Evolutionary conservation across 2,797 vertebrate species (phyloP), one percentile per base, ranked within the genome.

Genomic region (Jordanella pulchra): DNA sequence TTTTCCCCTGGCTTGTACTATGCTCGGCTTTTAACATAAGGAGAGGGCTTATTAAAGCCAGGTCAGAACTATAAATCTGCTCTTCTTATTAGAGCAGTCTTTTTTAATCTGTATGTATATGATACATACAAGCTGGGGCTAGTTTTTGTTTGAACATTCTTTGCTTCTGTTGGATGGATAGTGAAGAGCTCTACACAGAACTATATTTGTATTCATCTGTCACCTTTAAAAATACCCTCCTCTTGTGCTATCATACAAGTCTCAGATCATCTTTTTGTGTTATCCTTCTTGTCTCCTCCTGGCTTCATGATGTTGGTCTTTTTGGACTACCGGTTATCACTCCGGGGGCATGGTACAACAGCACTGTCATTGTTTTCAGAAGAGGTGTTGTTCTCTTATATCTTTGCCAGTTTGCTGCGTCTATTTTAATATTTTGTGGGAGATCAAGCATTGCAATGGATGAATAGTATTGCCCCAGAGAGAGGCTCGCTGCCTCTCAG

Each of bases 391-490:
- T 66, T 82, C 84, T 86, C 72, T 79, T 42, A 64, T 76, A 54
- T 64, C 50, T 17, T 85, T 84, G 77, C 80, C 89, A 80, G 80
- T 89, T 87, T 82, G 77, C 75, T 88, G 78, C 78, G 69, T 75
- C 72, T 54, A 75, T 79, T 88, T 86, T 82, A 71, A 72, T 72
- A 82, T 88, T 80, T 83, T 81, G 73, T 77, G 79, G 86, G 83
- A 81, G 82, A 90, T 87, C 86, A 90, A 84, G 83, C 83, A 75
- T 82, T 76, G 80, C 82, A 84, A 77, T 75, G 74, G 72, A 75
- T 82, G 83, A 86, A 87, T 84, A 84, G 76, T 84, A 76, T 87
- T 90, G 79, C 80, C 79, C 86, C 65, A 78, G 80, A 83, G 74
- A 69, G 67, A 74, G 73, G 65, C 83, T 81, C 68, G 69, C 35